Conservation (phyloP, 2,888 invertebrate genomes). For the Psylliodes chrysocephalus region DNA sequence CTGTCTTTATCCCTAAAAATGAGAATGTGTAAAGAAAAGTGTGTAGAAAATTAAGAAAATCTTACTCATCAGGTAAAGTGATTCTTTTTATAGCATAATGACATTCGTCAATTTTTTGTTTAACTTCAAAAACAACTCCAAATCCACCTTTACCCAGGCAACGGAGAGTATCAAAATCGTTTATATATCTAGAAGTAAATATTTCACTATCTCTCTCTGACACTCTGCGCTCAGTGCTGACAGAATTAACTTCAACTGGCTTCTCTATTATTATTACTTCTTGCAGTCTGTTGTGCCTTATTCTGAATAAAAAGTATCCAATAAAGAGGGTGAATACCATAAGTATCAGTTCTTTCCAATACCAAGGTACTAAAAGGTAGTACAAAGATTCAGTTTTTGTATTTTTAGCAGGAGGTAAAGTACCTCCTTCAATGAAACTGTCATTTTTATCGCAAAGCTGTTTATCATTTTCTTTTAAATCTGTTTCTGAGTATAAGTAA, state of each 20-base stretch:
- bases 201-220: conserved; percentile 56
- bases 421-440: conserved; percentile 12
- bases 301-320: conserved; percentile 41
- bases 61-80: conserved; percentile 79
- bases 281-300: conserved; percentile 35
- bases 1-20: conserved; percentile 72
- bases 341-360: conserved; percentile 46
- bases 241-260: conserved; percentile 41
- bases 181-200: conserved; percentile 76
- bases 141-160: conserved; percentile 93
- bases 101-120: conserved; percentile 93
- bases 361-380: conserved; percentile 31
- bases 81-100: conserved; percentile 96
- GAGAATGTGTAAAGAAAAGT: conserved; percentile 14
- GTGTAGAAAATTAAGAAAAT: conserved; percentile 46
- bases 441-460: conserved; percentile 51
- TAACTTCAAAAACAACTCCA: conserved; percentile 95
- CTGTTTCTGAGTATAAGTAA: conserved; percentile 74
- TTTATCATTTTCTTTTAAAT: conserved; percentile 49
- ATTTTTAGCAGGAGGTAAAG: conserved; percentile 1
- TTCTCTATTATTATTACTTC: conserved; percentile 51
- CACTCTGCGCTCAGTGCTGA: conserved; percentile 6
- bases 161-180: conserved; percentile 84
- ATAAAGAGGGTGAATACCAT: conserved; percentile 42
- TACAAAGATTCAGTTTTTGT: conserved; percentile 22